A percentile compares a stretch with the other conserved stretches of the same genome.
These are phyloP conservation scores for Chloroclysta siterata DNA, from an alignment of 2,888 invertebrate genomes.

Conservation along the genomic window DNA sequence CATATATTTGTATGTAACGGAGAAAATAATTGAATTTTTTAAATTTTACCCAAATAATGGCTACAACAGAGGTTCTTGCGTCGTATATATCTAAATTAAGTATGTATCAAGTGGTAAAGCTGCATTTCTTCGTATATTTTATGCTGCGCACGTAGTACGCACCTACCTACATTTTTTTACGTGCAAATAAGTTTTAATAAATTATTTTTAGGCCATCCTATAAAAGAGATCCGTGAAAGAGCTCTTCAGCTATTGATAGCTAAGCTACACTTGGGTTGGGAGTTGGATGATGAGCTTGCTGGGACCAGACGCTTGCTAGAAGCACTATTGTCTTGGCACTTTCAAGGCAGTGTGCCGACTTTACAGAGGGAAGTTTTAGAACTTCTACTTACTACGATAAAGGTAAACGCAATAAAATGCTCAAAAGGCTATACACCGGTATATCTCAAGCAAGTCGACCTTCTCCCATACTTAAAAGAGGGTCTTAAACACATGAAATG, in stretches of 20 bases:
- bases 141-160: neutral
- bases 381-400: slow-evolving; percentile 82
- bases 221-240: slow-evolving; percentile 85
- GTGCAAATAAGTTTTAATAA: neutral
- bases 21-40: no score
- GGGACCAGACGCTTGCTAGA: slow-evolving; percentile 85
- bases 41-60: slow-evolving; percentile 34
- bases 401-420: slow-evolving; percentile 44
- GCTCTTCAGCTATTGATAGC: slow-evolving; percentile 82
- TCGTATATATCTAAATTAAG: slow-evolving; percentile 66
- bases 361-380: slow-evolving; percentile 85
- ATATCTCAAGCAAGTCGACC: no score
- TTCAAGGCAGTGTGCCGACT: slow-evolving; percentile 80
- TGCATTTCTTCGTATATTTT: neutral
- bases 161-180: neutral
- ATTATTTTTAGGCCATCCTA: slow-evolving; percentile 74
- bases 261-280: slow-evolving; percentile 87
- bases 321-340: slow-evolving; percentile 86
- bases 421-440: no score
- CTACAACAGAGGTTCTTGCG: slow-evolving; percentile 45
- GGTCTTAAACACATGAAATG: no score
- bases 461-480: no score
- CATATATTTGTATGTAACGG: no score
- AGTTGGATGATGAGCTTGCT: slow-evolving; percentile 85
- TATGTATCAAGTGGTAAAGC: slow-evolving; percentile 17